Conservation (phyloP, 2,797 vertebrate genomes). For the Prionace glauca region DNA sequence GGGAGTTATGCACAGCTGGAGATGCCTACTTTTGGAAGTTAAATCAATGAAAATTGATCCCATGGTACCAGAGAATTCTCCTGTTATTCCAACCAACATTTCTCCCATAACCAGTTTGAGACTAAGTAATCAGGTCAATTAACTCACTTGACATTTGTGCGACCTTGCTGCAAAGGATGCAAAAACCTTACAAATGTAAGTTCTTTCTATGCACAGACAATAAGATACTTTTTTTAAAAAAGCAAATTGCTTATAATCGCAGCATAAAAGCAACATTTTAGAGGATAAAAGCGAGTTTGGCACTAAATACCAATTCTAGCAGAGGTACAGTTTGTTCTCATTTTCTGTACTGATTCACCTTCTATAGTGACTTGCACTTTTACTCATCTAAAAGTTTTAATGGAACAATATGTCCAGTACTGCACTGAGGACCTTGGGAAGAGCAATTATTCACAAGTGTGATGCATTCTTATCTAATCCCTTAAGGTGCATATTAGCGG, state of each 20-base stretch:
- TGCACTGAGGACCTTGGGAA: neutral
- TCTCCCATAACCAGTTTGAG: neutral
- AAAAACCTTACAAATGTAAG: neutral
- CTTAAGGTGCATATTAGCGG: conserved; percentile 50
- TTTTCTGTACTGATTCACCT: neutral
- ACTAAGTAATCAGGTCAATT: neutral
- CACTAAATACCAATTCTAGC: neutral
- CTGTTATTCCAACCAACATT: neutral
- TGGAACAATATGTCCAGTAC: neutral
- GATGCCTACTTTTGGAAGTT: neutral
- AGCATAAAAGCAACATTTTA: neutral
- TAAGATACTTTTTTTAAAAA: neutral
- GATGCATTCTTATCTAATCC: conserved; percentile 48
- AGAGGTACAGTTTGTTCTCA: neutral
- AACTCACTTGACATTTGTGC: neutral
- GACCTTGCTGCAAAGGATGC: neutral
- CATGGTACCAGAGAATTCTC: neutral
- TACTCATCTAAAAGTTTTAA: neutral
- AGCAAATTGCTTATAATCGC: neutral
- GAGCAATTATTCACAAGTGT: conserved; percentile 44
- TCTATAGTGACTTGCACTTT: neutral
- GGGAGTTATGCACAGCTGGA: neutral
- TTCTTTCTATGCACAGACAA: neutral
- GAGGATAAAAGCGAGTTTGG: neutral
- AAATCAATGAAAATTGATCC: neutral